A percentile compares a stretch with the other conserved stretches of the same genome.
phyloP scores from a whole-genome alignment of 1,140 invertebrate genomes.

The Metopolophium dirhodum region DNA sequence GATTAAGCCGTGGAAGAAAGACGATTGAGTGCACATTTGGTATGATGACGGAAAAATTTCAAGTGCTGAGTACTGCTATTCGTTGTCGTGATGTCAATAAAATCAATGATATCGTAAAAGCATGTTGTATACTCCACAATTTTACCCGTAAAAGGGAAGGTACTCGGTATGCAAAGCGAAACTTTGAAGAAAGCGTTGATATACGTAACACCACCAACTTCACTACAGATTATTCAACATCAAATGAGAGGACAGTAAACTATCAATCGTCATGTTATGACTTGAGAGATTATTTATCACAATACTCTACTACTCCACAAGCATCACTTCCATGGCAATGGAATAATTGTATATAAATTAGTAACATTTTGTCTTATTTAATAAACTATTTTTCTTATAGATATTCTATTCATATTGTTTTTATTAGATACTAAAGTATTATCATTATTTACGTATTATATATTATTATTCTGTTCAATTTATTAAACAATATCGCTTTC shows the following conservation, averaged over 20 bases:
- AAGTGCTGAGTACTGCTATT: too few relatives aligned
- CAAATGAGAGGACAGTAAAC: neutral
- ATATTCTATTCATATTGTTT: too few relatives aligned
- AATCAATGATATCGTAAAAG: slow-evolving; percentile 17
- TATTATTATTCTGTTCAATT: too few relatives aligned
- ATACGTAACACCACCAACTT: neutral
- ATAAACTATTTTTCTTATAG: too few relatives aligned
- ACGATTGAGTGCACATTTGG: too few relatives aligned
- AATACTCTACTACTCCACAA: neutral
- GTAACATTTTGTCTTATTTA: neutral
- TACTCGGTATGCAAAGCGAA: neutral
- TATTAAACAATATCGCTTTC: too few relatives aligned
- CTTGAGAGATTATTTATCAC: neutral
- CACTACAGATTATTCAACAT: neutral
- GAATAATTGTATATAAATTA: neutral
- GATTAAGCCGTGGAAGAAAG: too few relatives aligned
- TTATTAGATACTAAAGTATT: too few relatives aligned
- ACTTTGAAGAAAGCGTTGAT: slow-evolving; percentile 8
- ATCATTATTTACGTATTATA: too few relatives aligned
- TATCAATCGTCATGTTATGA: neutral
- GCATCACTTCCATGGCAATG: slow-evolving; percentile 10
- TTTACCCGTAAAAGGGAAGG: neutral
- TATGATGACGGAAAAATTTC: too few relatives aligned
- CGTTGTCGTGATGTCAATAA: too few relatives aligned
- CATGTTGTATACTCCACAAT: neutral